phyloP scores from a whole-genome alignment of 2,113 vertebrate species.

The Tetrao urogallus region DNA sequence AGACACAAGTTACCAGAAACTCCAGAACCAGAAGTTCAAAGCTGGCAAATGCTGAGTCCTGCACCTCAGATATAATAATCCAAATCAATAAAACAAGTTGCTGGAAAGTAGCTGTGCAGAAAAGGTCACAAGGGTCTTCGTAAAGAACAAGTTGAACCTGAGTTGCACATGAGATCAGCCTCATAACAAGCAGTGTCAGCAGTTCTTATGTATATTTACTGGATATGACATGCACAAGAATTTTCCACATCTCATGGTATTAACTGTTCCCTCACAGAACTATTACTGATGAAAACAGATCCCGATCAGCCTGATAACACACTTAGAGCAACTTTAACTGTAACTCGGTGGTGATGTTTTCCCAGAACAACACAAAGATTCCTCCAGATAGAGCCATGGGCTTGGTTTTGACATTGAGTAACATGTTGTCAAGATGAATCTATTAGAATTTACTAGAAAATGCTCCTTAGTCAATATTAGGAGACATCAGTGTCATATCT shows the following conservation, averaged over 20 bases:
- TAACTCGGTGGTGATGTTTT: neutral
- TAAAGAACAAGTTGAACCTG: neutral
- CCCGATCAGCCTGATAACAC: neutral
- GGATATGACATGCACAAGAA: neutral
- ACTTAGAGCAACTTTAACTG: neutral
- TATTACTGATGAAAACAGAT: neutral
- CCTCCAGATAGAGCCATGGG: neutral
- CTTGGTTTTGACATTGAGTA: constrained; percentile 31
- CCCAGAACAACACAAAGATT: neutral
- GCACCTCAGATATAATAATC: neutral
- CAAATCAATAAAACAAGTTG: neutral
- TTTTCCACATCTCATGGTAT: neutral
- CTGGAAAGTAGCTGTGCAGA: neutral
- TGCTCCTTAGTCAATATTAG: constrained; percentile 10
- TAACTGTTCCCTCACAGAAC: neutral
- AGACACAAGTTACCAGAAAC: neutral
- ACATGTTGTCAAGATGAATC: constrained; percentile 25
- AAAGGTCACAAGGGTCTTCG: neutral
- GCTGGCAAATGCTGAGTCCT: neutral
- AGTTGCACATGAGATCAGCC: neutral
- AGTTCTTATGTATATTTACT: neutral
- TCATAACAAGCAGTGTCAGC: neutral
- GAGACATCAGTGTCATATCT: neutral
- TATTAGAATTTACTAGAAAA: neutral
- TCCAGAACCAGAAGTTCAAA: neutral